Conservation (phyloP, 2,888 invertebrate species). For the Hydroisotoma schaefferi region DNA sequence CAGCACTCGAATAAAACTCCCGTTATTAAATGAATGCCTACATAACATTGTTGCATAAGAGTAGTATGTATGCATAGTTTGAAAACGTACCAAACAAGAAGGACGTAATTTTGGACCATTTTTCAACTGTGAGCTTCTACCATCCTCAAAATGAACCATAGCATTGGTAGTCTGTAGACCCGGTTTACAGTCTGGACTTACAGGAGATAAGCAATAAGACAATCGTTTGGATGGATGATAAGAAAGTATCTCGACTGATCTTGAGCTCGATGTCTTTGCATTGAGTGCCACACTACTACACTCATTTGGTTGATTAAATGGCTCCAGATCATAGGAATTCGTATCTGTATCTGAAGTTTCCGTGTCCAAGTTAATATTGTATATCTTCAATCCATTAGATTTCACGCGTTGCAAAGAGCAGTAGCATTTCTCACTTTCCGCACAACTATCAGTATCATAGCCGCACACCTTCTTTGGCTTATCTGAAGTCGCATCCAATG, state of each 20-base stretch:
- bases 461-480: constrained; percentile 61
- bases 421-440: constrained; percentile 53
- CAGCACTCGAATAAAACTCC: no score
- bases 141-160: constrained; percentile 32
- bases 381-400: constrained; percentile 49
- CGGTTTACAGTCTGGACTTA: not conserved
- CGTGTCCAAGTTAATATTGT: constrained; percentile 49
- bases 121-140: not conserved
- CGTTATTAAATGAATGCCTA: no score
- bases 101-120: no score
- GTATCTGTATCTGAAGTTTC: constrained; percentile 49
- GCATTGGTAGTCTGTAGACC: constrained; percentile 33
- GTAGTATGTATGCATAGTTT: no score
- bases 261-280: constrained; percentile 22
- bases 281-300: constrained; percentile 14
- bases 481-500: not conserved
- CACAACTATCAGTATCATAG: constrained; percentile 81
- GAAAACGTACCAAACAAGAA: no score
- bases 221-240: constrained; percentile 43
- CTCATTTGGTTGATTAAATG: constrained; percentile 31
- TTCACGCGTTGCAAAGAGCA: constrained; percentile 50
- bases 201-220: constrained; percentile 31
- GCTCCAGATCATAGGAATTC: constrained; percentile 47
- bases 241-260: constrained; percentile 45
- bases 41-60: no score